Evolutionary conservation across 2,888 invertebrate species (phyloP), one percentile per base, ranked within the genome.

Genomic region (Lucinisca nassula): DNA sequence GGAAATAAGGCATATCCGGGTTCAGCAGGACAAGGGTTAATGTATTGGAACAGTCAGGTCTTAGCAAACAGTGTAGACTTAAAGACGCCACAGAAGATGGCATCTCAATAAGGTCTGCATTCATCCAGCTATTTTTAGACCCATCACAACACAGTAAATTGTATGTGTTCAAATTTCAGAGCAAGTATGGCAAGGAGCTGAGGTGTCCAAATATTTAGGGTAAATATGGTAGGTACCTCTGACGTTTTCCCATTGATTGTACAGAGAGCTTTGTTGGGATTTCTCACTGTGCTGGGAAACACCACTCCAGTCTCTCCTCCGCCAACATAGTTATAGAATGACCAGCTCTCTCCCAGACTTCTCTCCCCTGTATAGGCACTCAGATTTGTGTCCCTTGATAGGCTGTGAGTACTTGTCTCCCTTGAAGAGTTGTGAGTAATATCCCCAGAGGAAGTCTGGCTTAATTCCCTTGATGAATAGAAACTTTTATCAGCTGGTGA

Each of bases 181-280:
- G n/a, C n/a, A n/a, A n/a, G n/a, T n/a, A n/a, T n/a, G n/a, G n/a
- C n/a, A n/a, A n/a, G n/a, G n/a, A n/a, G n/a, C n/a, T n/a, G n/a
- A n/a, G n/a, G n/a, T n/a, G n/a, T n/a, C n/a, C n/a, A n/a, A n/a
- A n/a, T n/a, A n/a, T n/a, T n/a, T n/a, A n/a, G n/a, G n/a, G n/a
- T n/a, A n/a, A n/a, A n/a, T n/a, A n/a, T n/a, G n/a, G n/a, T n/a
- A n/a, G n/a, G 82, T 94, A 97, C 97, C 97, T 97, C 97, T 30
- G 97, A 97, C 45, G 97, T 97, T 89, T 97, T 97, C 10, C 97
- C 97, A 95, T 97, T 97, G 86, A 97, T 97, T 38, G 97, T 97
- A 92, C 97, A 97, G 2, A 98, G 97, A 79, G 97, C 97, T 94
- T 97, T 97, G 96, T 97, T 97, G 1, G 97, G 97, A 95, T 97